Evolutionary conservation across 2,888 invertebrate genomes (phyloP).

Genomic region (Crematogaster levior): DNA sequence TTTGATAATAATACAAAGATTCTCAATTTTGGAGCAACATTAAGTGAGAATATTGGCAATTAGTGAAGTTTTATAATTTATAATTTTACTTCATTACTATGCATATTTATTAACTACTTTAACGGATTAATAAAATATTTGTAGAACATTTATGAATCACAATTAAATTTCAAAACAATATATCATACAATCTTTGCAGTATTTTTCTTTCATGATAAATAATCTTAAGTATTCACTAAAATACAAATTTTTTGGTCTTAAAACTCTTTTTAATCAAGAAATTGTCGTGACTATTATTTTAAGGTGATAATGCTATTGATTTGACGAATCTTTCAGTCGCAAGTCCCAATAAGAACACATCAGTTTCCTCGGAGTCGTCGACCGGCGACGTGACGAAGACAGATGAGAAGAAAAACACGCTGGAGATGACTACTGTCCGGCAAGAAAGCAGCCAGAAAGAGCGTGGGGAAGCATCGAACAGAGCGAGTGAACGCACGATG

Average conservation of each 20-base stretch:
- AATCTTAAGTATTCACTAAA: not conserved
- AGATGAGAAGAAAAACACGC: constrained; percentile 37
- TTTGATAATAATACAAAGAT: not conserved
- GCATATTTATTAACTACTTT: not conserved
- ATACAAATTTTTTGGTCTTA: not conserved
- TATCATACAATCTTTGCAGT: not conserved
- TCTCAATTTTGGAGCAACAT: not conserved
- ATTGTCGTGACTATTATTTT: not conserved
- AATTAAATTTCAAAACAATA: not conserved
- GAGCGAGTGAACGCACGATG: not conserved
- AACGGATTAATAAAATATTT: constrained; percentile 4
- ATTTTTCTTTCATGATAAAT: not conserved
- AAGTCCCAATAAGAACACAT: constrained; percentile 3
- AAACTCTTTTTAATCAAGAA: not conserved
- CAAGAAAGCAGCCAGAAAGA: constrained; percentile 26
- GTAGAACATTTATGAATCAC: not conserved
- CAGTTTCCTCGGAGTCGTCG: constrained; percentile 31
- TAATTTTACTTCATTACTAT: not conserved
- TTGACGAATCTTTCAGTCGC: constrained; percentile 10
- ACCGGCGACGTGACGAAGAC: constrained; percentile 33
- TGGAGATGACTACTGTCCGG: constrained; percentile 1
- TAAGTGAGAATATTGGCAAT: not conserved
- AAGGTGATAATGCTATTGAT: not conserved
- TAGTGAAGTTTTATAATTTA: not conserved
- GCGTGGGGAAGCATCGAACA: not conserved